These are phyloP conservation scores for Clarias laeviceps DNA, from an alignment of 2,797 vertebrate species.

Conservation along the genomic window DNA sequence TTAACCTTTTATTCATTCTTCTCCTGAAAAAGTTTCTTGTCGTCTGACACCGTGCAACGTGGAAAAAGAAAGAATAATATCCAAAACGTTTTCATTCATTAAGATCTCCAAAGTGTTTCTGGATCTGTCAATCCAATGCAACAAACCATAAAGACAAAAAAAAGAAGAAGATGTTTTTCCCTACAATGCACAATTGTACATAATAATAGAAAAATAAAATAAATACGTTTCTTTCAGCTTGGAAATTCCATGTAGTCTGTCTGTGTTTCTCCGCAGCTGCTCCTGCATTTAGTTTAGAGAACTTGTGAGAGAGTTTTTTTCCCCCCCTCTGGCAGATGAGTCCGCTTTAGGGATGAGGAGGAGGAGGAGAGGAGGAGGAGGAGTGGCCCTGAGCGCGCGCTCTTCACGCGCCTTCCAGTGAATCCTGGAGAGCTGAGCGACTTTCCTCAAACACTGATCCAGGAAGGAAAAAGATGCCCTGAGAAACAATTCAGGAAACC, in stretches of 20 bases:
- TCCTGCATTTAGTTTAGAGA: constrained; percentile 35
- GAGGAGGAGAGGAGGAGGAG: constrained; percentile 31
- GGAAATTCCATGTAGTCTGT: constrained; percentile 15
- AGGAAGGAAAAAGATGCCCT: constrained; percentile 2
- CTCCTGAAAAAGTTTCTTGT: constrained; percentile 11
- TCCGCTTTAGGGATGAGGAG: constrained; percentile 20
- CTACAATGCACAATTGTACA: too few species aligned
- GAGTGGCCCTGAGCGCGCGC: constrained; percentile 36
- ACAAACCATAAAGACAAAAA: neutral
- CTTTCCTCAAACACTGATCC: constrained; percentile 15
- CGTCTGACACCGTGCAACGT: neutral
- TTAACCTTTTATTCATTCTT: constrained; percentile 46
- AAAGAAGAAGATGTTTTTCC: neutral
- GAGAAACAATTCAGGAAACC: constrained; percentile 7
- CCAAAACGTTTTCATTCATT: constrained; percentile 26
- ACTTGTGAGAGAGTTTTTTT: constrained; percentile 20
- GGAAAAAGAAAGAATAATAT: neutral
- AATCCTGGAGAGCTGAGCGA: neutral
- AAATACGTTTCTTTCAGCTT: neutral
- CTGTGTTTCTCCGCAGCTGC: constrained; percentile 27
- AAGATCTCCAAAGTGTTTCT: neutral
- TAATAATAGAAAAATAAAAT: neutral
- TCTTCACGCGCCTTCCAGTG: constrained; percentile 24
- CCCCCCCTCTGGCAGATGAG: constrained; percentile 28
- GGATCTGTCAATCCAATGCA: neutral